Evolutionary conservation across 2,113 vertebrate genomes (phyloP).

Genomic region (Cyanoramphus novaezelandiae): DNA sequence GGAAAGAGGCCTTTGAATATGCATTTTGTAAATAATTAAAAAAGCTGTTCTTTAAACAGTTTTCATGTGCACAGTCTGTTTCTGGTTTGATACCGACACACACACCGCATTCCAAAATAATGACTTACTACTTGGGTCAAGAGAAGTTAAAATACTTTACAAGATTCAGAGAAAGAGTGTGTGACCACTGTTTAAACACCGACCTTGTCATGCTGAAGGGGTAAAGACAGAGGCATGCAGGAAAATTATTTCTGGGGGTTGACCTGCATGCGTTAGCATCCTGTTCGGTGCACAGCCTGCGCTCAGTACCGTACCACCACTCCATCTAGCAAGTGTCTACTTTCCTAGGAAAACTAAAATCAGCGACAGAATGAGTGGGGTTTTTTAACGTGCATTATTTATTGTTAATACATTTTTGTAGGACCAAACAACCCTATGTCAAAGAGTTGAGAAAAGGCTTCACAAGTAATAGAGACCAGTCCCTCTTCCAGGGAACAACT

Average conservation of each 20-base stretch:
- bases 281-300: background rate
- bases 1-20: background rate
- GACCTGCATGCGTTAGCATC: background rate
- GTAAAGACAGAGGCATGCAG: background rate
- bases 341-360: background rate
- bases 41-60: background rate
- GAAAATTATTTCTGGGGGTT: background rate
- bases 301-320: background rate
- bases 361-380: background rate
- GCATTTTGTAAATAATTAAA: background rate
- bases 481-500: background rate
- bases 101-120: background rate
- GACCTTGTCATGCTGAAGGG: background rate
- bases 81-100: background rate
- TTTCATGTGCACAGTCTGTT: background rate
- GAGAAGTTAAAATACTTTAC: background rate
- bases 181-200: background rate
- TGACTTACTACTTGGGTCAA: background rate
- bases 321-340: background rate
- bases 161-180: background rate
- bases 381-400: background rate
- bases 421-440: background rate
- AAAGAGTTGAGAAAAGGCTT: background rate
- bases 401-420: background rate
- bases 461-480: background rate